A percentile compares a stretch with the other conserved stretches of the same genome.
These are phyloP conservation scores for Sebastes wilsoni DNA, from an alignment of 2,797 vertebrate genomes.

Conservation along the genomic window DNA sequence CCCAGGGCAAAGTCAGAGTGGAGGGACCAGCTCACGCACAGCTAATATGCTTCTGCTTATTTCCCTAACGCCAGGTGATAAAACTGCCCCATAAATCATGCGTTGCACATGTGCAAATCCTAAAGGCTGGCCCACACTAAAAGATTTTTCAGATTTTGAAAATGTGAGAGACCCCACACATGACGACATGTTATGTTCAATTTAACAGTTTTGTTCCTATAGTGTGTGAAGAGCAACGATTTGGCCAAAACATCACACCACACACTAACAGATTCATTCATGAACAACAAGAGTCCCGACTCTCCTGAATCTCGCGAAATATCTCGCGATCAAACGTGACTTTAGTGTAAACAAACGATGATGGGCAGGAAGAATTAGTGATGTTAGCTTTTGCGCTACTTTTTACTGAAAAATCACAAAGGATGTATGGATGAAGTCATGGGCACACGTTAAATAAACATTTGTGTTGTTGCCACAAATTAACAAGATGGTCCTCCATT, in stretches of 20 bases:
- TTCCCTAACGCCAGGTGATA: conserved; percentile 50
- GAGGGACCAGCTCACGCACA: conserved; percentile 22
- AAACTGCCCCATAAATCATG: conserved; percentile 44
- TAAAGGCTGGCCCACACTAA: neutral
- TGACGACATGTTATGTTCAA: neutral
- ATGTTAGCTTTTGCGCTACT: too few relatives aligned
- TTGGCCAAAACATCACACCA: neutral
- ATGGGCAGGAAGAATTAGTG: too few relatives aligned
- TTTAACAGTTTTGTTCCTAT: neutral
- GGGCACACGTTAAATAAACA: too few relatives aligned
- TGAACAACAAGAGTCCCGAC: neutral
- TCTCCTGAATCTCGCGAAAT: too few relatives aligned
- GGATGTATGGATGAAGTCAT: too few relatives aligned
- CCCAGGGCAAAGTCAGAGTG: conserved; percentile 57
- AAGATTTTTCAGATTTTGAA: too few relatives aligned
- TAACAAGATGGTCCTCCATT: too few relatives aligned
- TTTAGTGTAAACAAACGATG: too few relatives aligned
- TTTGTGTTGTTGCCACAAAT: too few relatives aligned
- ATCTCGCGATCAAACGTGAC: too few relatives aligned
- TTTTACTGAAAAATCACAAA: too few relatives aligned
- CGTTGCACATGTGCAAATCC: neutral
- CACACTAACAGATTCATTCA: neutral
- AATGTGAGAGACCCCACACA: too few relatives aligned
- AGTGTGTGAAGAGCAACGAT: neutral
- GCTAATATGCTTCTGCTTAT: conserved; percentile 55